These are phyloP conservation scores for Synanthedon tipuliformis DNA, from an alignment of 2,888 invertebrate species.

Conservation along the genomic window DNA sequence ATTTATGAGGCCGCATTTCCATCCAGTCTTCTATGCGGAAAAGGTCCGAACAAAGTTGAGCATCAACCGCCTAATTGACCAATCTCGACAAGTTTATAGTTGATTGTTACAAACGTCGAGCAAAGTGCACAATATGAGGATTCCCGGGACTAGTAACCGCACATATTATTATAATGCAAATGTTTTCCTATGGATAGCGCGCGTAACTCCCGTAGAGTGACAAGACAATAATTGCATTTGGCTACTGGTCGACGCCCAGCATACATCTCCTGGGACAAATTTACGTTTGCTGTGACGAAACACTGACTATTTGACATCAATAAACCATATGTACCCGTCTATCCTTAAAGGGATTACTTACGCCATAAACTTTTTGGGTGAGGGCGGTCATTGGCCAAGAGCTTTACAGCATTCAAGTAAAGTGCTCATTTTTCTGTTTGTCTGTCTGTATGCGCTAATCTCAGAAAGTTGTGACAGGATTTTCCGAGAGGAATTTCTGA, in stretches of 20 bases:
- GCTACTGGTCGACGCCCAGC: constrained; percentile 31
- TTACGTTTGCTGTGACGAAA: constrained; percentile 50
- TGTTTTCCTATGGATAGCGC: constrained; percentile 32
- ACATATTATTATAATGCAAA: constrained; percentile 36
- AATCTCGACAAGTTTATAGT: not conserved
- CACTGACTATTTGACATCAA: constrained; percentile 38
- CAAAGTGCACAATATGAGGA: constrained; percentile 1
- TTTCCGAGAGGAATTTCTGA: too few relatives aligned
- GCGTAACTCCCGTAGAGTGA: constrained; percentile 56
- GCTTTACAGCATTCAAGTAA: too few relatives aligned
- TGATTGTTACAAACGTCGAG: not conserved
- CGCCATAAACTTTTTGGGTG: too few relatives aligned
- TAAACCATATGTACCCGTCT: too few relatives aligned
- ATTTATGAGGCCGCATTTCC: too few relatives aligned
- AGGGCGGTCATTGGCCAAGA: too few relatives aligned
- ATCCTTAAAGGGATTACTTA: too few relatives aligned
- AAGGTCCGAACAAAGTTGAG: not conserved
- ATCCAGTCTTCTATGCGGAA: not conserved
- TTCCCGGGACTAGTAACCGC: constrained; percentile 35
- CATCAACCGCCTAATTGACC: too few relatives aligned
- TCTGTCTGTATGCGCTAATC: too few relatives aligned
- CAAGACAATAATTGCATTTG: constrained; percentile 61
- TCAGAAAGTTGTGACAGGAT: too few relatives aligned
- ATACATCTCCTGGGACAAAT: constrained; percentile 50
- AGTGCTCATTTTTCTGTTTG: too few relatives aligned